Base-by-base conservation (phyloP, 92 coral and sea anemone genomes). In the Porites lobata region DNA sequence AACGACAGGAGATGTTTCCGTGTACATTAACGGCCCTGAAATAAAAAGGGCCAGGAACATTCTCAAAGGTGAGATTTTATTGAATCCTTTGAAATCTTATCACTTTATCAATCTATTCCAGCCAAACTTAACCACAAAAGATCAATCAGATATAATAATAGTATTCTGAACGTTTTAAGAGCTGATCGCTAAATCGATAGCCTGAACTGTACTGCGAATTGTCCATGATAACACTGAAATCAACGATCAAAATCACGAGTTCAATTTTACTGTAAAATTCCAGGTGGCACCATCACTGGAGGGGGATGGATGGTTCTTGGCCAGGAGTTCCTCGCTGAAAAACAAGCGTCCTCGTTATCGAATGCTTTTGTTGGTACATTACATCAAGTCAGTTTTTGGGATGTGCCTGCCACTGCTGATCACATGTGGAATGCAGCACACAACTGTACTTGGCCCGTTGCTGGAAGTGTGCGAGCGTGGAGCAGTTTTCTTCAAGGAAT, bases 391-490 rank as follows among this genome's bases (percentile, higher is more conserved):
- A 90, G 82, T 65, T 13, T 92, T 7, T 92, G 95, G 95, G 76
- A 92, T 59, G 69, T 84, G 7, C 65, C 90, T 11, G 86, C 13
- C 1, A 90, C 75, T 68, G 65, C 85, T n/a, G 79, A 82, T 47
- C 86, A 86, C 76, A 93, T 93, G 96, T 87, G 91, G 89, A 93
- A 90, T 43, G 91, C 93, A 7, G 96, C 96, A 21, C 93, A 86
- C 43, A 82, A 73, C 73, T 93, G 96, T 62, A 69, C 91, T 1
- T 90, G 93, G 93, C 96, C 93, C 2, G 22, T 93, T 62, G 91
- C 87, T 18, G 96, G 93, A 57, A 86, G 86, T 64, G 77, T 93
- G 58, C 78, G 85, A 12, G 82, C 93, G 8, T 93, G 96, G 96
- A 82, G 75, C 38, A 77, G 80, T 43, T 92, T 92, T 65, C 87